Conservation (phyloP, 92 coral and sea anemone genomes). For the Meandrina meandrites region DNA sequence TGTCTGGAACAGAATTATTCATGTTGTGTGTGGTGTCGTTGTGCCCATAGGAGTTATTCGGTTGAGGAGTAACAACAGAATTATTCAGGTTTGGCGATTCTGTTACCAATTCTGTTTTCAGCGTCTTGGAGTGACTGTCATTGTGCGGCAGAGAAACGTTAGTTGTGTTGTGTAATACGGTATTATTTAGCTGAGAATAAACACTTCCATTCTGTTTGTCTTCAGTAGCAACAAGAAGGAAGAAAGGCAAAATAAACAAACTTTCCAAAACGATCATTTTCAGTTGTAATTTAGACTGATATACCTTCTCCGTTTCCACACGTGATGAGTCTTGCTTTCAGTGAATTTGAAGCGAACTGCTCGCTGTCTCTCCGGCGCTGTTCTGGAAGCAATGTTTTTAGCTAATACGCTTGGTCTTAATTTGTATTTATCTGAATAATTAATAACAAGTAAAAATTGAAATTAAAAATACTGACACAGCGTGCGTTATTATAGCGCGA, state of each 20-base stretch:
- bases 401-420: background rate
- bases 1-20: background rate
- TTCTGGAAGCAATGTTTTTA: background rate
- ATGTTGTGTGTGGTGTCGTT: too few relatives aligned
- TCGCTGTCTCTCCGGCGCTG: background rate
- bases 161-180: background rate
- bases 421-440: conserved; percentile 1
- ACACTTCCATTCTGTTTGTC: background rate
- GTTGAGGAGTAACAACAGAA: background rate
- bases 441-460: conserved; percentile 1
- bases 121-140: background rate
- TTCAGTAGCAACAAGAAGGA: background rate
- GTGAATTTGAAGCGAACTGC: background rate
- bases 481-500: background rate
- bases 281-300: background rate
- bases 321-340: background rate
- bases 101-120: background rate
- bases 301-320: background rate
- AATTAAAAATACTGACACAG: background rate
- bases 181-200: background rate
- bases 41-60: background rate
- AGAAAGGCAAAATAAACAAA: background rate
- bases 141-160: background rate
- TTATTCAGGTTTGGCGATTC: background rate
- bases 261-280: conserved; percentile 14